phyloP scores from a whole-genome alignment of 2,113 vertebrate species.

The rabbit (Oryctolagus cuniculus) region DNA sequence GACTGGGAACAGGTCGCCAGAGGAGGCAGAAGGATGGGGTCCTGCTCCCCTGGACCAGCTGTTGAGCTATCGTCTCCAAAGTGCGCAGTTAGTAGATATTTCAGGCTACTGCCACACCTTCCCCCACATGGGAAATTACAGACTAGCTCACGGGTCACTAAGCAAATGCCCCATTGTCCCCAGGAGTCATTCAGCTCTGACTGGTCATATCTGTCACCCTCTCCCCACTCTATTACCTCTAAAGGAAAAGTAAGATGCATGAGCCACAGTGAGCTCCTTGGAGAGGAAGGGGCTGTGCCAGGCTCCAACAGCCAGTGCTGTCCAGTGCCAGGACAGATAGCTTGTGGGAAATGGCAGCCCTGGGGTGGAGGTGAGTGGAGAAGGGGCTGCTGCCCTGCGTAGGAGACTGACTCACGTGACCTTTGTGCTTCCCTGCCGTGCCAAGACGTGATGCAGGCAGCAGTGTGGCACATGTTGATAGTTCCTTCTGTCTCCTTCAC shows the following conservation, averaged over 20 bases:
- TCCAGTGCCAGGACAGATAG: background rate
- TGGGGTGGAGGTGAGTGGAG: background rate
- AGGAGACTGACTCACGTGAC: background rate
- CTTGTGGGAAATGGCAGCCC: background rate
- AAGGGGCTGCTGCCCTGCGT: background rate
- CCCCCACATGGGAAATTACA: slow-evolving; percentile 3
- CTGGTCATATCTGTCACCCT: slow-evolving; percentile 14
- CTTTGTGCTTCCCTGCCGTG: background rate
- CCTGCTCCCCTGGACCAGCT: background rate
- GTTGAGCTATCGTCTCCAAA: background rate
- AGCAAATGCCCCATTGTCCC: slow-evolving; percentile 13
- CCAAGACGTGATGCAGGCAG: background rate
- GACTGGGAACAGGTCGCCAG: background rate
- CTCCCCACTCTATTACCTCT: slow-evolving; percentile 13
- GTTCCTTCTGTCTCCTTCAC: background rate
- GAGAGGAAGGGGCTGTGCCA: background rate
- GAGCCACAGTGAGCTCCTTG: background rate
- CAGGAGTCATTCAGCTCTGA: slow-evolving; percentile 9
- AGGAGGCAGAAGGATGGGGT: background rate
- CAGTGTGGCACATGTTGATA: background rate
- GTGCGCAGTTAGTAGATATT: background rate
- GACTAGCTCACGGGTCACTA: slow-evolving; percentile 26
- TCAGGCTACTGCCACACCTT: background rate
- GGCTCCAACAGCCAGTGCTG: background rate
- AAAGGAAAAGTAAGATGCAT: background rate